phyloP scores from a whole-genome alignment of 2,888 invertebrate species.

The Spisula solida region DNA sequence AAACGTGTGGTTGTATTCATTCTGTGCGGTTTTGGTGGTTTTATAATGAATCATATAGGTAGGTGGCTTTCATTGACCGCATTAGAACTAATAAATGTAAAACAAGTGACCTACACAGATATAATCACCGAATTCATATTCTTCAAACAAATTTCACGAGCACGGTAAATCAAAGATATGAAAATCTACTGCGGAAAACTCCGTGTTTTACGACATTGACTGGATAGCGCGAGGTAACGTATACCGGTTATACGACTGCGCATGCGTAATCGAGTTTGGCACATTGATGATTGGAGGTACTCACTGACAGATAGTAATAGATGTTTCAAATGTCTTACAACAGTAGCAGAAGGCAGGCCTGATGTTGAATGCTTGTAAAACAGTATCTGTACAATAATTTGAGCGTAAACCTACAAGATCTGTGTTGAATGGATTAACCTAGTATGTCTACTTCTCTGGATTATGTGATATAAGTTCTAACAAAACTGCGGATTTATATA shows the following conservation, averaged over 20 bases:
- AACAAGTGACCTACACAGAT: neutral
- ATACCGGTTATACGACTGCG: conserved; percentile 40
- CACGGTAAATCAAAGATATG: conserved; percentile 29
- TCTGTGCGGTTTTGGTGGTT: no score
- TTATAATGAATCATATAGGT: no score
- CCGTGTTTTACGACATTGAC: conserved; percentile 45
- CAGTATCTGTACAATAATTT: conserved; percentile 10
- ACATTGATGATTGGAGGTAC: conserved; percentile 37
- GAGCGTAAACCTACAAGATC: neutral
- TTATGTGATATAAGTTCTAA: conserved; percentile 7
- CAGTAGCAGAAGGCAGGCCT: conserved; percentile 25
- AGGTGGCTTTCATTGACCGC: neutral
- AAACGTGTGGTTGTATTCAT: no score
- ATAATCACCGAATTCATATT: conserved; percentile 29
- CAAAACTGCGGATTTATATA: conserved; percentile 2
- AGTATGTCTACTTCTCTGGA: neutral
- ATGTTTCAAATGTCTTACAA: conserved; percentile 52
- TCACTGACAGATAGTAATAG: conserved; percentile 44
- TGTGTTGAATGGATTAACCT: conserved; percentile 3
- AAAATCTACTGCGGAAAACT: conserved; percentile 33
- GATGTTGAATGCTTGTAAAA: conserved; percentile 36
- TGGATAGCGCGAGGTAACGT: conserved; percentile 40
- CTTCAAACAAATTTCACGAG: conserved; percentile 33
- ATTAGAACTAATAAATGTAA: neutral
- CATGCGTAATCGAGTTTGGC: conserved; percentile 54